phyloP scores from a whole-genome alignment of 2,797 vertebrate genomes.

The Setipinna tenuifilis region DNA sequence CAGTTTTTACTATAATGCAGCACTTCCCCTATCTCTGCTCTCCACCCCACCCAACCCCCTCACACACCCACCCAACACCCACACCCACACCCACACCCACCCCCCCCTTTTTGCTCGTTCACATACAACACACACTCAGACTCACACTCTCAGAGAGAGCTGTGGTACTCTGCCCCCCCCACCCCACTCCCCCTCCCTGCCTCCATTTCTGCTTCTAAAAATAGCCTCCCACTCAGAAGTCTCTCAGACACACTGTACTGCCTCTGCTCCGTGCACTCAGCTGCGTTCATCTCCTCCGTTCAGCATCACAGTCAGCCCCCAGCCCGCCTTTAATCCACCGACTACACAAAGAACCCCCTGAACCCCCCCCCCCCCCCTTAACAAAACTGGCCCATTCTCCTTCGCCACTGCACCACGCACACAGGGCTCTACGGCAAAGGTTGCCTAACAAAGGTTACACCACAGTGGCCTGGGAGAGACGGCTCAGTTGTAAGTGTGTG shows the following conservation, averaged over 20 bases:
- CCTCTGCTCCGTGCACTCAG: not conserved
- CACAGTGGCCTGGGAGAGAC: not conserved
- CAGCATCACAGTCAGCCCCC: not conserved
- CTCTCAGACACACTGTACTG: slow-evolving; percentile 16
- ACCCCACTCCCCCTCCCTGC: slow-evolving; percentile 54
- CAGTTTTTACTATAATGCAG: not conserved
- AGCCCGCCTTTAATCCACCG: not conserved
- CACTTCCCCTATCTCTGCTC: not conserved
- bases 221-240: slow-evolving; percentile 66
- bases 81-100: not conserved
- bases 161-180: slow-evolving; percentile 54
- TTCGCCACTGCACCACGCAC: not conserved
- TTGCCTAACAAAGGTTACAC: not conserved
- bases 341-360: slow-evolving; percentile 7
- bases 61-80: not conserved
- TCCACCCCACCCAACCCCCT: not conserved
- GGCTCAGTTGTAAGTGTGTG: no score
- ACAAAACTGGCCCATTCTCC: not conserved
- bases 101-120: not conserved
- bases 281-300: not conserved
- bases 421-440: not conserved
- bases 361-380: no score
- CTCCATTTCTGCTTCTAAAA: slow-evolving; percentile 67
- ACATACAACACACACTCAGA: slow-evolving; percentile 23
- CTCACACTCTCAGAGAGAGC: slow-evolving; percentile 38